phyloP scores from a whole-genome alignment of 2,888 invertebrate species.

The Eupithecia tripunctaria region DNA sequence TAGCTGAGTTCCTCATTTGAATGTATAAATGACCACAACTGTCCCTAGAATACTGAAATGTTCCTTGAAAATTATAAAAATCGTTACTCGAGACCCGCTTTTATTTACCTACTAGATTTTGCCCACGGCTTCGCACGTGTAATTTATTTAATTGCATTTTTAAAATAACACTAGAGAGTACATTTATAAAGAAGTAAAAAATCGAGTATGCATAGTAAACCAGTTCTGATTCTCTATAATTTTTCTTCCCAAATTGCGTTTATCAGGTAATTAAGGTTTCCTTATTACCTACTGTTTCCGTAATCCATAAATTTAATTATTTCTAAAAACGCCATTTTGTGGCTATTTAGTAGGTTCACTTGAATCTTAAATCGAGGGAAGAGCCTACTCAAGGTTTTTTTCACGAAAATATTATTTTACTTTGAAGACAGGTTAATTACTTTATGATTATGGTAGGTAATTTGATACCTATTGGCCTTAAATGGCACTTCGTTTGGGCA shows the following conservation, averaged over 20 bases:
- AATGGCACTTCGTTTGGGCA: too few relatives aligned
- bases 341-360: neutral
- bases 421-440: slow-evolving; percentile 45
- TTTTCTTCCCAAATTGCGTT: neutral
- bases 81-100: neutral
- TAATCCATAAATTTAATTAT: neutral
- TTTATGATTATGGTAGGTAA: neutral
- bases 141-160: too few relatives aligned
- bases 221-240: neutral
- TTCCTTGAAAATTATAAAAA: neutral
- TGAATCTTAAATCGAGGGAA: slow-evolving; percentile 15
- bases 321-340: neutral
- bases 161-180: too few relatives aligned
- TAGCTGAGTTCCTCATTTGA: neutral
- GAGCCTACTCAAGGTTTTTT: slow-evolving; percentile 31
- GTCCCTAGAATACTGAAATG: too few relatives aligned
- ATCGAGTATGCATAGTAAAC: too few relatives aligned
- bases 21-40: neutral
- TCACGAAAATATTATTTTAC: slow-evolving; percentile 26
- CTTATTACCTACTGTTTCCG: too few relatives aligned
- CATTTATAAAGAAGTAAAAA: too few relatives aligned
- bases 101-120: too few relatives aligned
- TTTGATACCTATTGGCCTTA: neutral
- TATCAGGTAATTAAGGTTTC: neutral
- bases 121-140: too few relatives aligned